Evolutionary conservation across 2,797 vertebrate species (phyloP), one percentile per base, ranked within the genome.

Genomic region (Carcharodon carcharias): DNA sequence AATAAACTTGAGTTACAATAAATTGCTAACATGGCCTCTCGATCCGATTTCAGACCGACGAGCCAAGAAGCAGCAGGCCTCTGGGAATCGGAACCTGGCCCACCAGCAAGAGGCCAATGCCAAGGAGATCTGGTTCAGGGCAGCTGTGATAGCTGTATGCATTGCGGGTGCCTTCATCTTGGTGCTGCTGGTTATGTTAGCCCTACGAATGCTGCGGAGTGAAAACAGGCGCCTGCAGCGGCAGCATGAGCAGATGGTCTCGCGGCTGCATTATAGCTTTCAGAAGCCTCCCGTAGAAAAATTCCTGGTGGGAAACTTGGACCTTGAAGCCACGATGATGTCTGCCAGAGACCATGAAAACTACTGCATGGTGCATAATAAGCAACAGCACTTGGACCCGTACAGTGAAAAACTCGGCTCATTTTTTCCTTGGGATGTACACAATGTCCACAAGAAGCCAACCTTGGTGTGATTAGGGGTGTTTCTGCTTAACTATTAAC

Each of bases 121-220:
- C 14, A 91, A 96, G 58, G 96, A 96, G 65, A 91, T 96, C 50
- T 96, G 96, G 96, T 82, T 96, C 67, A 31, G 96, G 9, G 96
- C 96, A 1, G 96, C 96, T 0, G 96, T 96, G 28, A 96, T 96
- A 31, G 96, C 96, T 9, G 96, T 96, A 92, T 94, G 87, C 89
- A 63, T 96, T 3, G 96, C 96, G 0, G 96, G 96, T 0, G 96
- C 96, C 4, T 63, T 96, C 67, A 94, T 96, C 87, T 56, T 96
- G 96, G 96, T 82, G 96, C 92, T 96, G 56, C 50, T 96, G 45
- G 92, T 96, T 31, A 80, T 82, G 88, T 65, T 96, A 12, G 96
- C 96, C 3, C 92, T 96, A 26, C 96, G 96, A 7, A 92, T 96
- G 96, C 96, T 96, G 58, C 92, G 96, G 0, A 96, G 91, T 14